Conservation (phyloP, 2,888 invertebrate genomes). For the Argynnis bischoffii region DNA sequence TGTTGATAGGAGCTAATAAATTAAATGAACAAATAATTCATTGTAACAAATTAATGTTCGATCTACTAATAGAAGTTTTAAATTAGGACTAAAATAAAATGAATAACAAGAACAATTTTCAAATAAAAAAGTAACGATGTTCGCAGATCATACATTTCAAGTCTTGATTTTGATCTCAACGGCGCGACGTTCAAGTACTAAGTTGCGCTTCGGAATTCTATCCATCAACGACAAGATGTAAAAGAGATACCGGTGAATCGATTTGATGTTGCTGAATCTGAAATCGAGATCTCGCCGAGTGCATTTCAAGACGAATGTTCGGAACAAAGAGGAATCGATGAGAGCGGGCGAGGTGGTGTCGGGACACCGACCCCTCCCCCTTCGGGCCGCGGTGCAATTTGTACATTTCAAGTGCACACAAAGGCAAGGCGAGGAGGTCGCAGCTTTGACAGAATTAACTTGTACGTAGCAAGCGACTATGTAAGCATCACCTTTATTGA, state of each 20-base stretch:
- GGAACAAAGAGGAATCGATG: slow-evolving; percentile 81
- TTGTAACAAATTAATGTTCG: not conserved
- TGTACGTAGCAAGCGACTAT: slow-evolving; percentile 68
- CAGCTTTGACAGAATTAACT: slow-evolving; percentile 82
- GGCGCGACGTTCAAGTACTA: slow-evolving; percentile 22
- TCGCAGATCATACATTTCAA: slow-evolving; percentile 11
- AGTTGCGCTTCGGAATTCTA: slow-evolving; percentile 49
- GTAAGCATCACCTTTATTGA: slow-evolving; percentile 71
- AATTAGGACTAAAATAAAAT: too few relatives aligned
- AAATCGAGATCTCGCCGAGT: slow-evolving; percentile 74
- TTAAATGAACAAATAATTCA: not conserved
- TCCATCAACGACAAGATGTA: slow-evolving; percentile 47
- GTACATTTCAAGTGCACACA: slow-evolving; percentile 82
- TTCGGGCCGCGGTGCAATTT: slow-evolving; percentile 77
- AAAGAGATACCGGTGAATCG: slow-evolving; percentile 48
- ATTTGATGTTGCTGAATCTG: slow-evolving; percentile 61
- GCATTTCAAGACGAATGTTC: slow-evolving; percentile 78
- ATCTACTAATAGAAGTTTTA: not conserved
- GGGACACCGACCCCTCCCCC: slow-evolving; percentile 75
- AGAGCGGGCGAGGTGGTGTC: slow-evolving; percentile 65
- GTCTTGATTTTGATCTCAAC: slow-evolving; percentile 26
- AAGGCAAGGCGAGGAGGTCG: slow-evolving; percentile 78
- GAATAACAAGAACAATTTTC: not conserved
- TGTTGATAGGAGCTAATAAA: not conserved
- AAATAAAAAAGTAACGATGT: slow-evolving; percentile 5